Percentiles rank a stretch among this genome's conserved stretches.
Evolutionary conservation across 1,140 invertebrate species (phyloP).

Genomic region (Zaprionus ghesquierei): DNA sequence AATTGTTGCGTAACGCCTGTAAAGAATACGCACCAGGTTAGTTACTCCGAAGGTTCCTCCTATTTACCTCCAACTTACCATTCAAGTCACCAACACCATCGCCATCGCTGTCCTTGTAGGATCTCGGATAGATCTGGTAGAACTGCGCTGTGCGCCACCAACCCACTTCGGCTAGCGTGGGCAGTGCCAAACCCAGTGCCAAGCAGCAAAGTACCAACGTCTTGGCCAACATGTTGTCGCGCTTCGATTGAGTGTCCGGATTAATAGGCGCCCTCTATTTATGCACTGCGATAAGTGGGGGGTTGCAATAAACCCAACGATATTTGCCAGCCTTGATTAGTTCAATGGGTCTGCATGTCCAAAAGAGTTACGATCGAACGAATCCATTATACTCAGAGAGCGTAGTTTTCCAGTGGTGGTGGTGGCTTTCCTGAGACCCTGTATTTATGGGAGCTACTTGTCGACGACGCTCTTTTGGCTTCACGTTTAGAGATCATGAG

Average conservation of each 20-base stretch:
- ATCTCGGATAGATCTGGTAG: constrained; percentile 91
- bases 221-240: constrained; percentile 42
- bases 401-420: constrained; percentile 4
- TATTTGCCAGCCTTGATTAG: constrained; percentile 38
- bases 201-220: constrained; percentile 54
- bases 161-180: constrained; percentile 54
- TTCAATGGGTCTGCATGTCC: background rate
- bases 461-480: background rate
- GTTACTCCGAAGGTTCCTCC: background rate
- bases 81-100: constrained; percentile 91
- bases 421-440: background rate
- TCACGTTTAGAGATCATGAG: constrained; percentile 53
- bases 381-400: background rate
- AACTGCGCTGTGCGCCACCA: constrained; percentile 90
- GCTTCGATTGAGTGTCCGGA: constrained; percentile 30
- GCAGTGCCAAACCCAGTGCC: constrained; percentile 46
- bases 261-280: constrained; percentile 58
- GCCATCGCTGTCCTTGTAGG: constrained; percentile 90
- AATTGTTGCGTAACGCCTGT: constrained; percentile 85
- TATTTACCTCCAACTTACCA: constrained; percentile 68
- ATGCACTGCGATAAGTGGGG: constrained; percentile 55
- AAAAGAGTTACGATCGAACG: constrained; percentile 21
- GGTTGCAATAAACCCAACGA: constrained; percentile 14
- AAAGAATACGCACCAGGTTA: constrained; percentile 64
- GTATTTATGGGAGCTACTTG: constrained; percentile 40